Percentiles rank a stretch among this genome's conserved stretches.
phyloP scores from a whole-genome alignment of 2,797 vertebrate genomes.

The Danio albolineatus region DNA sequence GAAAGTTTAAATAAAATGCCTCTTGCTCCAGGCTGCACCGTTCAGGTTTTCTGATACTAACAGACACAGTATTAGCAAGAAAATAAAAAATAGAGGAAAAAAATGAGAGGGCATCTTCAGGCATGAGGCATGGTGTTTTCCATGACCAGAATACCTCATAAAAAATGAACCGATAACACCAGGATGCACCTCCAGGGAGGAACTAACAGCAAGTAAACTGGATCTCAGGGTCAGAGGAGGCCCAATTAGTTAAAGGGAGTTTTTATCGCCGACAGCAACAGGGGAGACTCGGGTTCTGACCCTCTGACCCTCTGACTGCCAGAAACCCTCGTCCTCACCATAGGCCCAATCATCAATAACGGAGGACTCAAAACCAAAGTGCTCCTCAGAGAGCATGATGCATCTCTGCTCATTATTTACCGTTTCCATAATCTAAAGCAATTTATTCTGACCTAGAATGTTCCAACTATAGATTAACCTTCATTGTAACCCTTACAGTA shows the following conservation, averaged over 20 bases:
- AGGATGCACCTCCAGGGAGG: slow-evolving; percentile 8
- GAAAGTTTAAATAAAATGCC: neutral
- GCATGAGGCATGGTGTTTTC: neutral
- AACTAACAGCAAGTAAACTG: slow-evolving; percentile 18
- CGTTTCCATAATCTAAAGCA: slow-evolving; percentile 12
- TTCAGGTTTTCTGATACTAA: neutral
- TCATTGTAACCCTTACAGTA: neutral
- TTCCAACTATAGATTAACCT: slow-evolving; percentile 20
- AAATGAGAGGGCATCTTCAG: neutral
- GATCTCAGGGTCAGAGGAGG: slow-evolving; percentile 7
- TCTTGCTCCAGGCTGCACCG: neutral
- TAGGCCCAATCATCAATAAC: slow-evolving; percentile 33
- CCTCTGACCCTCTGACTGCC: slow-evolving; percentile 19
- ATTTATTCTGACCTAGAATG: neutral
- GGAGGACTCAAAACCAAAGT: slow-evolving; percentile 16
- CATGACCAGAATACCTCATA: slow-evolving; percentile 32
- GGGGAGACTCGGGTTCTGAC: slow-evolving; percentile 5
- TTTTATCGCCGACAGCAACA: slow-evolving; percentile 38
- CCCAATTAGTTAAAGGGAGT: slow-evolving; percentile 45
- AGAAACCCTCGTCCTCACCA: neutral
- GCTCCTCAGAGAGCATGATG: slow-evolving; percentile 26
- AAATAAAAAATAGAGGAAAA: neutral
- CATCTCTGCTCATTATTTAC: slow-evolving; percentile 43
- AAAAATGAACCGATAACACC: slow-evolving; percentile 23
- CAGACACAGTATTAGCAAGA: neutral